Conservation (phyloP, 2,888 invertebrate genomes). For the Chelonus formosanus region DNA sequence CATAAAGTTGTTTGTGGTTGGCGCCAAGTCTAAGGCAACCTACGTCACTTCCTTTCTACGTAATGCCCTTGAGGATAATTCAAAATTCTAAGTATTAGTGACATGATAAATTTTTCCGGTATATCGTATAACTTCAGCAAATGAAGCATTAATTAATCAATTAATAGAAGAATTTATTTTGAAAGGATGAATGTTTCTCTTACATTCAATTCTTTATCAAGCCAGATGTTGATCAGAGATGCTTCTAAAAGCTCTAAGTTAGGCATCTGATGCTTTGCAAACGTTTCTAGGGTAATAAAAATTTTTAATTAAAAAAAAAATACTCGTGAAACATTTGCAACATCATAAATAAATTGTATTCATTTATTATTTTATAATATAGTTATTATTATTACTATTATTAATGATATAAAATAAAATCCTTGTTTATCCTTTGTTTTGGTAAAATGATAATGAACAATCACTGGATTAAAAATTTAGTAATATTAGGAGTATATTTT, state of each 20-base stretch:
- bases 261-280: conserved; percentile 54
- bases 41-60: conserved; percentile 4
- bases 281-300: conserved; percentile 57
- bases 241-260: neutral
- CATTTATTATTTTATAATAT: conserved; percentile 4
- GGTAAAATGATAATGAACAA: conserved; percentile 8
- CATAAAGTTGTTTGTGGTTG: neutral
- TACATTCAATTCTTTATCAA: neutral
- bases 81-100: neutral
- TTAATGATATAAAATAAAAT: neutral
- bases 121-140: neutral
- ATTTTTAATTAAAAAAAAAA: conserved; percentile 29
- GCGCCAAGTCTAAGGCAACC: neutral
- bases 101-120: neutral
- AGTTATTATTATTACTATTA: conserved; percentile 4
- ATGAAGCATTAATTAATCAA: neutral
- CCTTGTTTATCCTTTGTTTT: too few species aligned
- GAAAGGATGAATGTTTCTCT: neutral
- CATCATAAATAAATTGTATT: conserved; percentile 51
- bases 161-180: conserved; percentile 1
- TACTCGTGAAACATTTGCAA: conserved; percentile 63
- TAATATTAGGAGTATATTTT: too few species aligned
- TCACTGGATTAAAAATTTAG: conserved; percentile 1
- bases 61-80: neutral
- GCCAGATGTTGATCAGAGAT: too few species aligned